Percentiles rank a stretch among this genome's conserved stretches.
Conservation (phyloP, 2,888 invertebrate species). For the Lasioglossum leucozonium region DNA sequence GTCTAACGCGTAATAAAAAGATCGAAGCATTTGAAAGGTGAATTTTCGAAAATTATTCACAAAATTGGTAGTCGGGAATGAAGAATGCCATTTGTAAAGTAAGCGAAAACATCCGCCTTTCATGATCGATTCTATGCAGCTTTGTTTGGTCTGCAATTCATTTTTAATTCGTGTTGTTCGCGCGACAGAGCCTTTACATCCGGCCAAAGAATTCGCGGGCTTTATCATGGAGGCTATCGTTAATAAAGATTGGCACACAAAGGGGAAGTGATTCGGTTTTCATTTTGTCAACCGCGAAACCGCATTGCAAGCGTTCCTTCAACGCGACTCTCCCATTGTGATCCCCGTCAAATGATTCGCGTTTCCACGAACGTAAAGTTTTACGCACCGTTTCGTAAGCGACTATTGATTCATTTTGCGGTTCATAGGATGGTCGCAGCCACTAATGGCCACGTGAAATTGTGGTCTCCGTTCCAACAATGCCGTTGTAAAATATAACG, state of each 20-base stretch:
- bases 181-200: neutral
- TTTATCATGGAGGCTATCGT: slow-evolving; percentile 11
- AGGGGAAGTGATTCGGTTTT: slow-evolving; percentile 41
- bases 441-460: slow-evolving; percentile 28
- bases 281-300: slow-evolving; percentile 42
- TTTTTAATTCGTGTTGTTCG: neutral
- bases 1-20: neutral
- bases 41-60: neutral
- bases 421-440: slow-evolving; percentile 34
- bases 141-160: neutral
- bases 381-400: slow-evolving; percentile 34
- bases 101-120: neutral
- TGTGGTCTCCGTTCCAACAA: slow-evolving; percentile 22
- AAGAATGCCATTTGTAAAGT: neutral
- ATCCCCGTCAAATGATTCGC: slow-evolving; percentile 34
- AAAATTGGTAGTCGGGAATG: neutral
- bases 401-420: slow-evolving; percentile 46
- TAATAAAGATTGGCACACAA: slow-evolving; percentile 23
- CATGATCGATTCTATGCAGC: neutral
- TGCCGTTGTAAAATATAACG: neutral
- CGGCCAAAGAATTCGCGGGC: neutral
- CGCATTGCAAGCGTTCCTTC: slow-evolving; percentile 29
- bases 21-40: neutral
- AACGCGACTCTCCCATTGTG: slow-evolving; percentile 15
- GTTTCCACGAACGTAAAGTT: slow-evolving; percentile 54